These are phyloP conservation scores for Salticus scenicus DNA, from an alignment of 2,888 invertebrate species.

Conservation along the genomic window DNA sequence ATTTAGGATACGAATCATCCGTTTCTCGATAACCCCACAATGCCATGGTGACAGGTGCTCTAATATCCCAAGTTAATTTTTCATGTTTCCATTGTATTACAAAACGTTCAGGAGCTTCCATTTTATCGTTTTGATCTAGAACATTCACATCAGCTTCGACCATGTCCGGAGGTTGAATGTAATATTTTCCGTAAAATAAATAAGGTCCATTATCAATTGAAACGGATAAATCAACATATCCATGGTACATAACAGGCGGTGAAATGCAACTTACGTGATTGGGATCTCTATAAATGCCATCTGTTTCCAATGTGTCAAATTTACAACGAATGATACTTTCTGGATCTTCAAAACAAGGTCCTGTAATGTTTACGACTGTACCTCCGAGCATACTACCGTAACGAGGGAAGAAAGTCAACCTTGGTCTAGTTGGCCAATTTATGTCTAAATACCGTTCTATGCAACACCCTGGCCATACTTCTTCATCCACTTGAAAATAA, in stretches of 20 bases:
- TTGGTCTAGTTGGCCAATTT: conserved; percentile 77
- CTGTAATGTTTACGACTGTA: conserved; percentile 95
- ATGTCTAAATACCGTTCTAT: conserved; percentile 75
- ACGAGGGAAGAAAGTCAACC: conserved; percentile 92
- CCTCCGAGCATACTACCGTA: conserved; percentile 98
- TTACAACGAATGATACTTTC: conserved; percentile 82
- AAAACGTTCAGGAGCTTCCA: conserved; percentile 84
- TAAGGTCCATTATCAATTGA: conserved; percentile 88
- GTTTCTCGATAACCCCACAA: conserved; percentile 92
- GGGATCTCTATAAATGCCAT: conserved; percentile 76
- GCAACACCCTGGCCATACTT: conserved; percentile 93
- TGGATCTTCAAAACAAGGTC: conserved; percentile 89
- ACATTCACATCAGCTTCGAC: conserved; percentile 91
- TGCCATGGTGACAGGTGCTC: conserved; percentile 87
- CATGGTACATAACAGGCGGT: conserved; percentile 89
- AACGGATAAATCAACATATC: conserved; percentile 90
- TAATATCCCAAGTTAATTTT: conserved; percentile 87
- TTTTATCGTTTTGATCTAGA: conserved; percentile 82
- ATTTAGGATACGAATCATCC: conserved; percentile 84
- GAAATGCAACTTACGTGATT: conserved; percentile 93
- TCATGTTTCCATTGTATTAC: conserved; percentile 88
- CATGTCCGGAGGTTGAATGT: conserved; percentile 92
- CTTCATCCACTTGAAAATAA: conserved; percentile 95
- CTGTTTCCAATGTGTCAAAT: conserved; percentile 73
- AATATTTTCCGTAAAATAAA: conserved; percentile 91